Conservation (phyloP, 2,888 invertebrate genomes). For the Drosophila affinis region DNA sequence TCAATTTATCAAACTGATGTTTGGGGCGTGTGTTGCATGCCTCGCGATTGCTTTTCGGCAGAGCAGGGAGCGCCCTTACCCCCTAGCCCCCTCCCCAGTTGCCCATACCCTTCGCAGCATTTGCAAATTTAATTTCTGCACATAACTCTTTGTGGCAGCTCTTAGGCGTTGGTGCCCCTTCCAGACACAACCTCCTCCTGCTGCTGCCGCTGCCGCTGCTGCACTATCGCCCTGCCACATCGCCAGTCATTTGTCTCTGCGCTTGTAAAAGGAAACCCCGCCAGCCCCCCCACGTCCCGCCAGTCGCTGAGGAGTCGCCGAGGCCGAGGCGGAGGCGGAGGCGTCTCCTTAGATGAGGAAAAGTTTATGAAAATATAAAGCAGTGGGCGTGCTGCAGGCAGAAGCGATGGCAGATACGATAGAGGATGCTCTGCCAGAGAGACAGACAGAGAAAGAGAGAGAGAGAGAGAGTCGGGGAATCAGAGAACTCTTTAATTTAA, state of each 20-base stretch:
- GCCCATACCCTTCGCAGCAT: constrained; percentile 31
- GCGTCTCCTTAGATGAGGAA: constrained; percentile 55
- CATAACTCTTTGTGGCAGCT: constrained; percentile 72
- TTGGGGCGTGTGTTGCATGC: constrained; percentile 71
- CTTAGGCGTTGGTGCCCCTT: constrained; percentile 60
- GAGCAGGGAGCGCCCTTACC: constrained; percentile 22
- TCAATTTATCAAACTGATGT: constrained; percentile 83
- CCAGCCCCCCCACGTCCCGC: neutral
- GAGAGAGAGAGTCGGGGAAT: neutral
- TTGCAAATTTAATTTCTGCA: constrained; percentile 78
- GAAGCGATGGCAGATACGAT: constrained; percentile 45
- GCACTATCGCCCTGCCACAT: constrained; percentile 57
- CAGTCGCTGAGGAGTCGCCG: constrained; percentile 1
- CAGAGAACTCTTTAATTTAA: constrained; percentile 40
- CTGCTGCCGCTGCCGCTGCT: constrained; percentile 32
- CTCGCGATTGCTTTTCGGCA: constrained; percentile 76
- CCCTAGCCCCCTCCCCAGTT: constrained; percentile 20
- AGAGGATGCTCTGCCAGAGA: neutral
- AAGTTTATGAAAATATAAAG: constrained; percentile 58
- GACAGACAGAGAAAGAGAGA: neutral
- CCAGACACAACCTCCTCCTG: constrained; percentile 35
- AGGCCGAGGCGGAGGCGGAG: constrained; percentile 22
- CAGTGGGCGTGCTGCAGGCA: constrained; percentile 68
- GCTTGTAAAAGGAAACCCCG: constrained; percentile 61
- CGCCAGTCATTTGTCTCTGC: constrained; percentile 73